Conservation (phyloP, 2,797 vertebrate species). For the Clarias platycephalus region DNA sequence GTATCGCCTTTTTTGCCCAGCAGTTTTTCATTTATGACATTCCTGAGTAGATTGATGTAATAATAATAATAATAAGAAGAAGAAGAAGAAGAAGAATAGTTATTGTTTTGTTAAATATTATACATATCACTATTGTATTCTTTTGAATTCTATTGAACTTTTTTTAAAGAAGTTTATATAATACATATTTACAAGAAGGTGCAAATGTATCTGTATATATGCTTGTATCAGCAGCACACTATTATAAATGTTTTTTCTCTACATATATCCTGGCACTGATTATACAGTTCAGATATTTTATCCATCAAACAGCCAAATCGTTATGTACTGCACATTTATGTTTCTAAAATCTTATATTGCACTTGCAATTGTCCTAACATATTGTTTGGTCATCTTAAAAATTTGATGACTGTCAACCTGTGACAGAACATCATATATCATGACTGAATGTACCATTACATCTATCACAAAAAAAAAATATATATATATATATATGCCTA, state of each 20-base stretch:
- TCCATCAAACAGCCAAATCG: neutral
- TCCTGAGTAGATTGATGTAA: neutral
- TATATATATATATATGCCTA: too few species aligned
- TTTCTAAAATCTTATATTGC: neutral
- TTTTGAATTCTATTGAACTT: neutral
- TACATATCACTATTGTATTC: neutral
- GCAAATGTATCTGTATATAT: neutral
- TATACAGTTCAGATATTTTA: neutral
- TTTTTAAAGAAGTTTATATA: too few species aligned
- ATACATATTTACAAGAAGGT: neutral
- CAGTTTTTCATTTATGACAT: neutral
- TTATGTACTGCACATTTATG: neutral
- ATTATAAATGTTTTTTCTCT: neutral
- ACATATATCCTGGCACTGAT: neutral
- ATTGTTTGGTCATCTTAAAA: conserved; percentile 23
- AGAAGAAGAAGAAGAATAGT: neutral
- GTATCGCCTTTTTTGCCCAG: too few species aligned
- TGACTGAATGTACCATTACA: conserved; percentile 10
- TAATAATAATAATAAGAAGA: too few species aligned
- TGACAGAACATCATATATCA: neutral
- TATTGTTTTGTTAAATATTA: neutral
- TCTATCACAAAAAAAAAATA: conserved; percentile 9
- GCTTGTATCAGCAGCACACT: neutral
- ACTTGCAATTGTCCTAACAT: too few species aligned
- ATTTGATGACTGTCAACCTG: neutral